A percentile compares a stretch with the other conserved stretches of the same genome.
Conservation (phyloP, 1,140 invertebrate species). For the Uloborus diversus region DNA sequence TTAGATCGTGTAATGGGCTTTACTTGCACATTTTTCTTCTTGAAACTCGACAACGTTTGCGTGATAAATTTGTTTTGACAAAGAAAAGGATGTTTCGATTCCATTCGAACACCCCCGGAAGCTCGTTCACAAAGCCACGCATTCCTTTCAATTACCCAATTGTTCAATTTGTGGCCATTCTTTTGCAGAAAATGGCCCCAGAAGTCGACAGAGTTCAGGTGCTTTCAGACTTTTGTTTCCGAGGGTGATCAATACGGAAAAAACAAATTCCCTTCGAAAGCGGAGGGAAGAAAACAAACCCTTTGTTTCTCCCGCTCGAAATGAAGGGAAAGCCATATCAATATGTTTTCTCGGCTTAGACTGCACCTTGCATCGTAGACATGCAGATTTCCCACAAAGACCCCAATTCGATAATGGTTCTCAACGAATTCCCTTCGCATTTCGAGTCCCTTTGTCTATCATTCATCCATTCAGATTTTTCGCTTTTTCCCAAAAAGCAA, state of each 20-base stretch:
- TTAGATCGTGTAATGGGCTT: too few species aligned
- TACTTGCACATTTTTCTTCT: too few species aligned
- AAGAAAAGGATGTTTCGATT: not conserved
- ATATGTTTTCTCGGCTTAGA: conserved; percentile 14
- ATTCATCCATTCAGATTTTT: conserved; percentile 54
- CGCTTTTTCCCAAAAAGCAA: conserved; percentile 32
- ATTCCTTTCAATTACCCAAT: too few species aligned
- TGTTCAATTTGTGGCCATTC: too few species aligned
- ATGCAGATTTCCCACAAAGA: not conserved
- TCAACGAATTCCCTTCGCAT: conserved; percentile 33
- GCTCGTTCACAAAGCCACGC: not conserved
- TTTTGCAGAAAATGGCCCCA: too few species aligned
- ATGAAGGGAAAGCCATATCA: conserved; percentile 44
- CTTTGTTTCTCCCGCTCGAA: conserved; percentile 23
- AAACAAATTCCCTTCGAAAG: not conserved
- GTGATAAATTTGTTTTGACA: too few species aligned
- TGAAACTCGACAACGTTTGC: too few species aligned
- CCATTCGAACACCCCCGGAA: not conserved
- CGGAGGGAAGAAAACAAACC: not conserved
- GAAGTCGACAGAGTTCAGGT: too few species aligned
- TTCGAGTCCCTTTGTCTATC: conserved; percentile 37
- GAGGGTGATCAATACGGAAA: not conserved
- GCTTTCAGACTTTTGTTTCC: not conserved
- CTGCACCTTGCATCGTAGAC: not conserved
- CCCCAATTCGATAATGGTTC: conserved; percentile 53